Percentiles rank a stretch among this genome's conserved stretches.
These are phyloP conservation scores for Saguinus imperator DNA, from an alignment of 2,113 vertebrate genomes.

Conservation along the genomic window DNA sequence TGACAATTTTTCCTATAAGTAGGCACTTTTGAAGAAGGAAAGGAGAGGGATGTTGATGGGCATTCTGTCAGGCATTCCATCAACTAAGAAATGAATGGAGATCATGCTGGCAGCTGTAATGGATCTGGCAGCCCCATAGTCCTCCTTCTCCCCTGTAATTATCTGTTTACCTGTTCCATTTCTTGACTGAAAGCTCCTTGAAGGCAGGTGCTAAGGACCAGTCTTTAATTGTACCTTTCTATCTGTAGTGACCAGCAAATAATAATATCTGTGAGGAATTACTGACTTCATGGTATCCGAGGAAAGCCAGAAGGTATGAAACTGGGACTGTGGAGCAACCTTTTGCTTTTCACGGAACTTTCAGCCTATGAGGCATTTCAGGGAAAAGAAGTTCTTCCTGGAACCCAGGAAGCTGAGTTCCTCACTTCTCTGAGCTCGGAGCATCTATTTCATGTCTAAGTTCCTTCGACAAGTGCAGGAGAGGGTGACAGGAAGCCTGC, in stretches of 20 bases:
- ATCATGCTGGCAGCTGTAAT: not conserved
- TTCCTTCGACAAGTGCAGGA: not conserved
- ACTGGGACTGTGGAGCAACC: not conserved
- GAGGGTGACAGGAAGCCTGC: not conserved
- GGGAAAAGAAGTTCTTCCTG: not conserved
- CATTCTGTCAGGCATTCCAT: not conserved
- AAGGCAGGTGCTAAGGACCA: not conserved
- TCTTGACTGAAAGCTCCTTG: not conserved
- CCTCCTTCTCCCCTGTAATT: not conserved
- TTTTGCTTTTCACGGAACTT: not conserved
- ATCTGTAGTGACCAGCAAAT: not conserved
- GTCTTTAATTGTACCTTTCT: not conserved
- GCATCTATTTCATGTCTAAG: too few relatives aligned
- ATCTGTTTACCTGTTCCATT: not conserved
- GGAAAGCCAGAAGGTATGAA: not conserved
- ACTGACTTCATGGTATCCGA: not conserved
- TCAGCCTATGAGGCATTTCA: not conserved
- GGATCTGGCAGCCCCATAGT: not conserved
- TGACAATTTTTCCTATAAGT: not conserved
- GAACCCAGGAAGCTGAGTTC: not conserved
- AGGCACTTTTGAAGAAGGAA: not conserved
- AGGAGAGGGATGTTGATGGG: not conserved
- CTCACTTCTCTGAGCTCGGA: not conserved
- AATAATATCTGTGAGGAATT: not conserved
- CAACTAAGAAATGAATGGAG: not conserved